These are phyloP conservation scores for Cotesia glomerata DNA, from an alignment of 1,140 invertebrate species.

Conservation along the genomic window DNA sequence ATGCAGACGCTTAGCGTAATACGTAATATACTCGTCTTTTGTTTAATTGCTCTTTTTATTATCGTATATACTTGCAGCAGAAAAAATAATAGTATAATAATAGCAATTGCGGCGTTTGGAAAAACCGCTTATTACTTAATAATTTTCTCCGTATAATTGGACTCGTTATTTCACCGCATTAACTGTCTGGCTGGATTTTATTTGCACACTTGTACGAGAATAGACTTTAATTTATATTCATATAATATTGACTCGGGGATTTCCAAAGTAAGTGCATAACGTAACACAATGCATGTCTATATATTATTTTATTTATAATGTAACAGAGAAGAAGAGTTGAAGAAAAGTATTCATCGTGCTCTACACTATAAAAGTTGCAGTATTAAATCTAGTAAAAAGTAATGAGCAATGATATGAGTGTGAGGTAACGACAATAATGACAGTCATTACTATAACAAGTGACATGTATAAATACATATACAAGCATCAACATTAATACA, in stretches of 20 bases:
- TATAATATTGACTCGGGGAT: constrained; percentile 1
- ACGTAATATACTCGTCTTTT: constrained; percentile 11
- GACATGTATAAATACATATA: background rate
- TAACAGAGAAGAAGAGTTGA: background rate
- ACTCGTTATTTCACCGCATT: background rate
- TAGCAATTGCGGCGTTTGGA: background rate
- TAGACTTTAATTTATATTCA: constrained; percentile 15
- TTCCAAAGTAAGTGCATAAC: background rate
- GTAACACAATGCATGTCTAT: no score
- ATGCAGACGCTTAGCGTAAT: background rate
- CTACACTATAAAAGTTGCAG: no score
- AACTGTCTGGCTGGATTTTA: no score
- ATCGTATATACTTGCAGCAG: background rate
- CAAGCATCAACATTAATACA: no score
- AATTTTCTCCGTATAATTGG: background rate
- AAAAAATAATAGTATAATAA: background rate
- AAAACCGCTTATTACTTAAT: background rate
- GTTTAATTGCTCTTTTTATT: background rate
- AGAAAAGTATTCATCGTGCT: background rate
- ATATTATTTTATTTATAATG: background rate
- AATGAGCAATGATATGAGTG: background rate
- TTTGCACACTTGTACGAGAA: background rate
- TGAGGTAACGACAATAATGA: constrained; percentile 20
- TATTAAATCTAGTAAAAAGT: background rate
- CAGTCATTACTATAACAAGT: background rate